phyloP scores from a whole-genome alignment of 2,113 vertebrate species.

The Neotragus moschatus region DNA sequence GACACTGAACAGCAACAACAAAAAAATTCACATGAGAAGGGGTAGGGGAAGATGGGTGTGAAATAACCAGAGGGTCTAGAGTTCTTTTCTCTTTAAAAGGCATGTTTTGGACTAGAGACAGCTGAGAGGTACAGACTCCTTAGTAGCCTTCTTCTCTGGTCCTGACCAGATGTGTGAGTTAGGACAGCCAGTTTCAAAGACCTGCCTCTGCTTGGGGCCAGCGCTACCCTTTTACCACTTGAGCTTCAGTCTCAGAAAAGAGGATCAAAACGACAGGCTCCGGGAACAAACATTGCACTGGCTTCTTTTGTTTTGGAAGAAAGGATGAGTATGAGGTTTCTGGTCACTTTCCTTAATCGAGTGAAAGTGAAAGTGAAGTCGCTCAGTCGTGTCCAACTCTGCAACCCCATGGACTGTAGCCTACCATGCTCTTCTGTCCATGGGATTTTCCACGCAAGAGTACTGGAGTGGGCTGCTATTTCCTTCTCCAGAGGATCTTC shows the following conservation, averaged over 20 bases:
- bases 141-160: not conserved
- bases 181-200: not conserved
- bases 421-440: no score
- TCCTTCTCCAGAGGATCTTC: no score
- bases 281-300: not conserved
- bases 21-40: not conserved
- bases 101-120: not conserved
- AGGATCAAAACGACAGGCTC: not conserved
- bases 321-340: not conserved
- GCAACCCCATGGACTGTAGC: no score
- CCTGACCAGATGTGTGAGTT: not conserved
- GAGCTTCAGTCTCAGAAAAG: not conserved
- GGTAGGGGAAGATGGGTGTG: not conserved
- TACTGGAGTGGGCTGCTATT: no score
- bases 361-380: no score
- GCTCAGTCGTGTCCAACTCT: no score
- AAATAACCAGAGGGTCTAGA: not conserved
- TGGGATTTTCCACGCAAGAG: no score
- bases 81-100: not conserved
- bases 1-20: not conserved
- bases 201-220: no score
- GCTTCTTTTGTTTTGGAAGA: not conserved
- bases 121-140: not conserved
- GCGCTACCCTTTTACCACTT: rapidly evolving
- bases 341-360: not conserved